A percentile compares a stretch with the other conserved stretches of the same genome.
Evolutionary conservation across 2,888 invertebrate genomes (phyloP).

Genomic region (Anoplius nigerrimus): DNA sequence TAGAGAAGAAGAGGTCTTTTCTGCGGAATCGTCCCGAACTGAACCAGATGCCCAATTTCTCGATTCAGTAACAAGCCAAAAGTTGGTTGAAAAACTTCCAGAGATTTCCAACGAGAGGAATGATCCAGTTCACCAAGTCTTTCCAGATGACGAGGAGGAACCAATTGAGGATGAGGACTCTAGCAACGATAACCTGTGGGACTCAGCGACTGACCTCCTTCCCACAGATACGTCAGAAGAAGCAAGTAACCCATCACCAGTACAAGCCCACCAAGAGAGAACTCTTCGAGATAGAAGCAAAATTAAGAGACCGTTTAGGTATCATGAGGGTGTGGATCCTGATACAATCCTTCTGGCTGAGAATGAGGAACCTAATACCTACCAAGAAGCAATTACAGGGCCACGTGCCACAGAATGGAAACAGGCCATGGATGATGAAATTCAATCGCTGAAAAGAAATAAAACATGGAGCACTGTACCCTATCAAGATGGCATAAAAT

Average conservation of each 20-base stretch:
- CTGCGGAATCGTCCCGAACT: too few species aligned
- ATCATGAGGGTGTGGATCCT: constrained; percentile 10
- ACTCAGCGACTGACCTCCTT: background rate
- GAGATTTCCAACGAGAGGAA: too few species aligned
- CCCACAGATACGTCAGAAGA: too few species aligned
- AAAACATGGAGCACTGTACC: constrained; percentile 10
- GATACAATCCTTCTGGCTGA: constrained; percentile 24
- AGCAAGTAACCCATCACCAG: too few species aligned
- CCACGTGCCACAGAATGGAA: constrained; percentile 21
- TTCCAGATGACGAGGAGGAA: too few species aligned
- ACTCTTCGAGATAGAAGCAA: constrained; percentile 3
- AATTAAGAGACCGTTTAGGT: constrained; percentile 15
- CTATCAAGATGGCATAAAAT: background rate
- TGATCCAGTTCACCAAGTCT: too few species aligned
- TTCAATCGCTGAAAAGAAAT: constrained; percentile 28
- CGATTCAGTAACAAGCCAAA: too few species aligned
- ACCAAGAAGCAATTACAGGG: constrained; percentile 16
- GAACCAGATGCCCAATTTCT: too few species aligned
- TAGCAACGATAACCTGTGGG: too few species aligned
- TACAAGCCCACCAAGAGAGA: constrained; percentile 8
- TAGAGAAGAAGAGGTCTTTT: constrained; percentile 12
- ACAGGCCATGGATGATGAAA: constrained; percentile 39
- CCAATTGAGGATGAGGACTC: too few species aligned
- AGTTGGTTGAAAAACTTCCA: too few species aligned
- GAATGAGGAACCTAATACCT: constrained; percentile 22